A percentile compares a stretch with the other conserved stretches of the same genome.
These are phyloP conservation scores for Drosophila tropicalis DNA, from an alignment of 1,140 invertebrate genomes.

Conservation along the genomic window DNA sequence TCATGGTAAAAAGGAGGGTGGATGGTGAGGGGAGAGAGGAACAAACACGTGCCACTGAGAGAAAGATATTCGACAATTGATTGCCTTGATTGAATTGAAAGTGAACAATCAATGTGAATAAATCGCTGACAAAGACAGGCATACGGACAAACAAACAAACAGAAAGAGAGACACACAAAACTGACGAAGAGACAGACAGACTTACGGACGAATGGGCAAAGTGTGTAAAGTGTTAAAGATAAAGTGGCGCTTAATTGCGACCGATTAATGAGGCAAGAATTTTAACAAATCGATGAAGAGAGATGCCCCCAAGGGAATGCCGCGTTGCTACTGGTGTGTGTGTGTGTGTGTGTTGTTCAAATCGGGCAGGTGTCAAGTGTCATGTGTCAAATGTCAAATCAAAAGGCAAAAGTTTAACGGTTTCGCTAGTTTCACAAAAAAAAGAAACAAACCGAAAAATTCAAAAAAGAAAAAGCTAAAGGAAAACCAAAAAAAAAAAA, in stretches of 20 bases:
- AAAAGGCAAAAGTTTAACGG: conserved; percentile 72
- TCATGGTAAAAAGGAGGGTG: no score
- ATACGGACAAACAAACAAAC: conserved; percentile 11
- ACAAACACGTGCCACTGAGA: conserved; percentile 36
- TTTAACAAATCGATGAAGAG: conserved; percentile 30
- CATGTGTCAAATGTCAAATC: conserved; percentile 65
- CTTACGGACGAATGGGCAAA: conserved; percentile 22
- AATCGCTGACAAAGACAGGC: conserved; percentile 12
- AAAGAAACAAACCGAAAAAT: not conserved
- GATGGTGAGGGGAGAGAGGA: not conserved
- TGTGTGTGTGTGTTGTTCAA: conserved; percentile 28
- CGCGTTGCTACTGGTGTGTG: conserved; percentile 13
- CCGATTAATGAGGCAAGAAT: conserved; percentile 78
- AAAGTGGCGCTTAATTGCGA: conserved; percentile 78
- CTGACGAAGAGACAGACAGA: conserved; percentile 21
- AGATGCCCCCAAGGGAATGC: conserved; percentile 26
- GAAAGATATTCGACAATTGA: conserved; percentile 48
- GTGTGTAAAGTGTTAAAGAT: conserved; percentile 65
- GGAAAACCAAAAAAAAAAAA: conserved; percentile 36
- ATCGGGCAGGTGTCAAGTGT: conserved; percentile 63
- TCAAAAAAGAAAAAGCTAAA: conserved; percentile 4
- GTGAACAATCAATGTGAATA: conserved; percentile 7
- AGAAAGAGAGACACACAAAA: not conserved
- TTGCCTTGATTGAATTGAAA: conserved; percentile 49
- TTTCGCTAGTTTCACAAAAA: conserved; percentile 49